phyloP scores from a whole-genome alignment of 1,140 invertebrate species.

The Drosophila carrolli region DNA sequence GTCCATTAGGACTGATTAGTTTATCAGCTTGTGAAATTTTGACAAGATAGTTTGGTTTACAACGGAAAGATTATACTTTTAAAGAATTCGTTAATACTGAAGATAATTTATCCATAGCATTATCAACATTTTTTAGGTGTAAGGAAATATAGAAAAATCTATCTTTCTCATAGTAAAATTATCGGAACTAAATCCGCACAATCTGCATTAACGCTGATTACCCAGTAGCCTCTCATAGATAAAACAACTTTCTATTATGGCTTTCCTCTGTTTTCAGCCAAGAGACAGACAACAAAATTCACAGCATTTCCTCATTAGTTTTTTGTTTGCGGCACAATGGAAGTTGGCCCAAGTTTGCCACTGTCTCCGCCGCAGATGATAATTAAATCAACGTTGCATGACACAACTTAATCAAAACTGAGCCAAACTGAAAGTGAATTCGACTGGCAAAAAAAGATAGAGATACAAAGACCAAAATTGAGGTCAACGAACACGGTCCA shows the following conservation, averaged over 20 bases:
- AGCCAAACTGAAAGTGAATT: slow-evolving; percentile 75
- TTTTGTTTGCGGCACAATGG: slow-evolving; percentile 57
- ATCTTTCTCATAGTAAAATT: slow-evolving; percentile 1
- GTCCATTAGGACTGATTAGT: slow-evolving; percentile 20
- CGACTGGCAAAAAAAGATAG: slow-evolving; percentile 39
- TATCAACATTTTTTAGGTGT: no score
- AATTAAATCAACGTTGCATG: slow-evolving; percentile 82
- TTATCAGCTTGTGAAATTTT: slow-evolving; percentile 2
- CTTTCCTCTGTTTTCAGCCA: slow-evolving; percentile 50
- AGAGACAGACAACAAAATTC: slow-evolving; percentile 37
- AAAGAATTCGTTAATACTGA: not conserved
- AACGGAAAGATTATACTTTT: not conserved
- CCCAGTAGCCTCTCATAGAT: slow-evolving; percentile 10
- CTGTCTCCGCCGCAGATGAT: slow-evolving; percentile 53
- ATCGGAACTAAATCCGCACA: slow-evolving; percentile 3
- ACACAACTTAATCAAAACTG: slow-evolving; percentile 81
- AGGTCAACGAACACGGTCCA: slow-evolving; percentile 67
- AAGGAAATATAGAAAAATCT: not conserved
- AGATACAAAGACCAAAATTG: slow-evolving; percentile 37
- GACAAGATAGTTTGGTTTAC: not conserved
- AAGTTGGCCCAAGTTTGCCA: slow-evolving; percentile 28
- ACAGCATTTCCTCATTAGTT: slow-evolving; percentile 77
- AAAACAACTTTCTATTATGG: slow-evolving; percentile 63
- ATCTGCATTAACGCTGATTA: slow-evolving; percentile 12
- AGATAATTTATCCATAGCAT: not conserved